Evolutionary conservation across 1,140 invertebrate species (phyloP), one percentile per base, ranked within the genome.

Genomic region (Copidosoma floridanum): DNA sequence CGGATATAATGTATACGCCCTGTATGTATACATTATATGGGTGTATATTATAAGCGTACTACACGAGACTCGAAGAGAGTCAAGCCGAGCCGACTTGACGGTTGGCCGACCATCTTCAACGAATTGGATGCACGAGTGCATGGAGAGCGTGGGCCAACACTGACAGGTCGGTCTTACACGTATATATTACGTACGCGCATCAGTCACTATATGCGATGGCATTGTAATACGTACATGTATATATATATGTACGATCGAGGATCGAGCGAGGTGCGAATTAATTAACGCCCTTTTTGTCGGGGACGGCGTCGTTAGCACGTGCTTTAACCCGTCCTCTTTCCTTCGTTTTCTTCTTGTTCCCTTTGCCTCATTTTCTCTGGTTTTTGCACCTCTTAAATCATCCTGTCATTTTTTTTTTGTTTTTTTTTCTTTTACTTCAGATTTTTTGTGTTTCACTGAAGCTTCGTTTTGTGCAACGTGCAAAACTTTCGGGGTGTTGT

Each of bases 321-420:
- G 20, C 16, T 46, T 23, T n/a, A n/a, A n/a, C n/a, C n/a, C n/a
- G n/a, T n/a, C n/a, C n/a, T n/a, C n/a, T n/a, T n/a, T n/a, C n/a
- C n/a, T n/a, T n/a, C n/a, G n/a, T n/a, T n/a, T n/a, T n/a, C n/a
- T n/a, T n/a, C n/a, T n/a, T n/a, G n/a, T n/a, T n/a, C n/a, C n/a
- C n/a, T n/a, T n/a, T n/a, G n/a, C n/a, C n/a, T n/a, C n/a, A n/a
- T n/a, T n/a, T n/a, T n/a, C n/a, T n/a, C n/a, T n/a, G n/a, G n/a
- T n/a, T 59, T 61, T 57, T 61, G 51, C 63, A 61, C 55, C 46
- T 58, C 64, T 51, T 61, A 57, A 61, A 66, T 66, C 55, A 64
- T 56, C 32, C 55, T 61, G 57, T 55, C 63, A 57, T 61, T 59
- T 58, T 61, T 24, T n/a, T n/a, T n/a, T n/a, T n/a, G n/a, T n/a